These are phyloP conservation scores for Turdus rufiventris DNA, from an alignment of 2,113 vertebrate genomes.

Conservation along the genomic window DNA sequence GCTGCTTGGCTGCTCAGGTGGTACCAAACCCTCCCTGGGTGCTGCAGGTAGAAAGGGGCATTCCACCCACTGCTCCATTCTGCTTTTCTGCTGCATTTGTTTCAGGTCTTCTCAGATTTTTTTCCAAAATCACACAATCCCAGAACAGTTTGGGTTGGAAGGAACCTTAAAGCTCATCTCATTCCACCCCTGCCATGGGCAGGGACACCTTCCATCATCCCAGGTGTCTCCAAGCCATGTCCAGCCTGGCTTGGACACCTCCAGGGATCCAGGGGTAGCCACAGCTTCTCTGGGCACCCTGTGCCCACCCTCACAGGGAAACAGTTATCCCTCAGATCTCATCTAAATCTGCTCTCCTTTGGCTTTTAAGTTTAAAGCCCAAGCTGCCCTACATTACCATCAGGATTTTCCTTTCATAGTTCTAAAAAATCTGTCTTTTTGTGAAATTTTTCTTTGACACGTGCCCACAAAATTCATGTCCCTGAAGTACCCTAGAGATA, in stretches of 20 bases:
- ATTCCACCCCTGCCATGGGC: neutral
- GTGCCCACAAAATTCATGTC: neutral
- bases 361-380: neutral
- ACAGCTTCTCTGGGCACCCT: neutral
- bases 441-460: neutral
- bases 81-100: neutral
- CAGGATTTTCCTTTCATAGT: neutral
- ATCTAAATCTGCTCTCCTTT: neutral
- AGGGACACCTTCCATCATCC: neutral
- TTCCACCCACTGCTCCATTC: neutral
- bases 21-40: neutral
- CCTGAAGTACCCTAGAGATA: neutral
- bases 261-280: neutral
- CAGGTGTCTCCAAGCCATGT: fast-evolving
- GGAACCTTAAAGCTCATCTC: neutral
- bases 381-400: neutral
- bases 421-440: neutral
- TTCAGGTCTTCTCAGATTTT: neutral
- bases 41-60: neutral
- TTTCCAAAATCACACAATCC: neutral
- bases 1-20: neutral
- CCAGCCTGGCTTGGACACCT: neutral
- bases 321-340: neutral
- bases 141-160: neutral
- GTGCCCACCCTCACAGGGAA: neutral